Conservation (phyloP, 2,113 vertebrate genomes). For the Sylvia atricapilla region DNA sequence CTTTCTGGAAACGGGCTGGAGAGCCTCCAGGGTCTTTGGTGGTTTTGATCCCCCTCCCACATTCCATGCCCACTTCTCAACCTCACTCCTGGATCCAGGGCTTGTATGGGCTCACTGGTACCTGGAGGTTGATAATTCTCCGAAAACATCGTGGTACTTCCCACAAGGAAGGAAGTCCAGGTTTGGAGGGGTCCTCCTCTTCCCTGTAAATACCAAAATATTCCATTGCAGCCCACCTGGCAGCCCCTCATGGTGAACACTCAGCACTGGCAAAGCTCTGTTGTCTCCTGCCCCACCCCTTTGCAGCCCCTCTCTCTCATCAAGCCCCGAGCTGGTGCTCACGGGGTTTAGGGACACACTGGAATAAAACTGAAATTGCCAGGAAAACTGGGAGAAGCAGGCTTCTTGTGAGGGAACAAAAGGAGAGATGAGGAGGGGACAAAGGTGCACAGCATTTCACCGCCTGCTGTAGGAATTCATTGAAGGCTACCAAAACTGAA, state of each 20-base stretch:
- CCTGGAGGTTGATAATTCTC: not conserved
- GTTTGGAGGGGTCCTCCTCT: not conserved
- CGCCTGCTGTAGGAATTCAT: not conserved
- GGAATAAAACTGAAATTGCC: not conserved
- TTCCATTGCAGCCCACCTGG: not conserved
- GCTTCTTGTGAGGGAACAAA: not conserved
- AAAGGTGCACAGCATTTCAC: not conserved
- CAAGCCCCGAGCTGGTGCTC: not conserved
- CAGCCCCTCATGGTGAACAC: not conserved
- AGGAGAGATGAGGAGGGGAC: not conserved
- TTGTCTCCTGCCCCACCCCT: not conserved
- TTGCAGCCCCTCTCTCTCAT: not conserved
- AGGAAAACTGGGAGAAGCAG: accelerated
- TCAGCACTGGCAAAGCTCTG: not conserved
- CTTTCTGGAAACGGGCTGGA: not conserved
- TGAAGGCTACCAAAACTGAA: not conserved
- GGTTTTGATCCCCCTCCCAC: not conserved
- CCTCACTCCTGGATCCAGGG: not conserved
- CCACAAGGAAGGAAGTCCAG: not conserved
- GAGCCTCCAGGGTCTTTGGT: not conserved
- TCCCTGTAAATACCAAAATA: not conserved
- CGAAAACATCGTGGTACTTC: not conserved
- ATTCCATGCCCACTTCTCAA: not conserved
- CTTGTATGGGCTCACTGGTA: not conserved
- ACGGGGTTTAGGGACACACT: not conserved